These are phyloP conservation scores for Diachrysia chrysitis DNA, from an alignment of 2,888 invertebrate genomes.

Conservation along the genomic window DNA sequence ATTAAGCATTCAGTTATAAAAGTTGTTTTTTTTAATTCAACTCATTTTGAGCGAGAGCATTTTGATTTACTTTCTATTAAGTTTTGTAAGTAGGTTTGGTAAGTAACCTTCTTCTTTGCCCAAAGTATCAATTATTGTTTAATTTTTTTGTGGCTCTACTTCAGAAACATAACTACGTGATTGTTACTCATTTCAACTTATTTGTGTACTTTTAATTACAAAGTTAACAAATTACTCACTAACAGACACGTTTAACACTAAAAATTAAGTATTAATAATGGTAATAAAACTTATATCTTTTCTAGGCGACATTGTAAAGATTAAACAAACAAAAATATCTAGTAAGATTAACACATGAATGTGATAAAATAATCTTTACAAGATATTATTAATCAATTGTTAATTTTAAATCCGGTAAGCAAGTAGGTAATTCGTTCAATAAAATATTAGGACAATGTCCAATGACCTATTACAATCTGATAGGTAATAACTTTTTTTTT, in stretches of 20 bases:
- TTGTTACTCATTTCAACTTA: no score
- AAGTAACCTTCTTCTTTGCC: no score
- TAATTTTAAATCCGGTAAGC: conserved; percentile 19
- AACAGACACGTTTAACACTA: conserved; percentile 17
- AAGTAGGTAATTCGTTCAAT: background rate
- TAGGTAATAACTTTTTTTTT: no score
- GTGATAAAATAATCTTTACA: conserved; percentile 24
- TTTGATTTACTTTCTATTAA: no score
- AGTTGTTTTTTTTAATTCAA: no score
- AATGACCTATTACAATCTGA: no score
- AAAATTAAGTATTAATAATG: conserved; percentile 6
- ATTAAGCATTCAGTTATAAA: background rate
- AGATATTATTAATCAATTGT: conserved; percentile 30
- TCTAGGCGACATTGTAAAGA: conserved; percentile 27
- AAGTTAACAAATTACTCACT: conserved; percentile 10
- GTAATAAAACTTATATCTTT: conserved; percentile 33
- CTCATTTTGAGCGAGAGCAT: no score
- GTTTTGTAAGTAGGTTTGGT: no score
- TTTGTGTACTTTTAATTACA: background rate
- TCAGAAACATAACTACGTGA: no score
- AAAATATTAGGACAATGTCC: no score
- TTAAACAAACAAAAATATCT: conserved; percentile 21
- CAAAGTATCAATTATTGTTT: no score
- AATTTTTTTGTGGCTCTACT: no score
- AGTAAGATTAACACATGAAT: background rate